Base-by-base conservation (phyloP, 2,113 vertebrate species). In the Indri indri region DNA sequence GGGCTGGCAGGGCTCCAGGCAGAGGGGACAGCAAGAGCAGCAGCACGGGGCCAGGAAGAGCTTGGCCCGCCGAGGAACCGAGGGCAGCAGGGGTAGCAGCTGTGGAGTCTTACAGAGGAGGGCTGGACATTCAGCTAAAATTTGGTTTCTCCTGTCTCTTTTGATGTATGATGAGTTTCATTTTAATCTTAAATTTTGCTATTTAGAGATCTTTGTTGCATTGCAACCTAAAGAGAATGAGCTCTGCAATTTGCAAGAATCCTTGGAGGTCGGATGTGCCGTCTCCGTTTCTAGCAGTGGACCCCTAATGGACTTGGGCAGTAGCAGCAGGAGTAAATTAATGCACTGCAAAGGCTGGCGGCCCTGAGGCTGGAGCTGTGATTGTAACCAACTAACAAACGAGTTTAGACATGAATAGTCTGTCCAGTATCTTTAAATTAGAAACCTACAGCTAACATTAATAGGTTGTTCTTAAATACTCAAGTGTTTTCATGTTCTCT, bases 381-480 rank as follows among this genome's bases (percentile, higher is more conserved):
- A 70, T n/a, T 88, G 57, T 34, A 34, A 70, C 90, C 54, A 59
- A 40, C 54, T 40, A 85, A 94, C 70, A 77, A 27, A 71, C 42
- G 50, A 77, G 63, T 91, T 91, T 40, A 70, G 88, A 87, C 77
- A n/a, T 6, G 34, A 92, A n/a, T 0, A 3, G 76, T 86, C 92
- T 74, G 23, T 50, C 37, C 42, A 66, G 45, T 54, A 27, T 54
- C 73, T 79, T 88, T 88, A 42, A 34, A 88, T 3, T 63, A 37
- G 61, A 96, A 79, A 89, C 12, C 42, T 14, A 82, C 27, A 87
- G 42, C 73, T 27, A 73, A 87, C 34, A 47, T 54, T 59, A 65
- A 74, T 20, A 79, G 68, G 14, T 23, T 74, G 54, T 42, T 96
- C 37, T 61, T 86, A 93, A 98, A 83, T 54, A 90, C 61, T 76